Percentiles rank a stretch among this genome's conserved stretches.
Evolutionary conservation across 1,140 invertebrate genomes (phyloP).

Genomic region (Ips typographus): DNA sequence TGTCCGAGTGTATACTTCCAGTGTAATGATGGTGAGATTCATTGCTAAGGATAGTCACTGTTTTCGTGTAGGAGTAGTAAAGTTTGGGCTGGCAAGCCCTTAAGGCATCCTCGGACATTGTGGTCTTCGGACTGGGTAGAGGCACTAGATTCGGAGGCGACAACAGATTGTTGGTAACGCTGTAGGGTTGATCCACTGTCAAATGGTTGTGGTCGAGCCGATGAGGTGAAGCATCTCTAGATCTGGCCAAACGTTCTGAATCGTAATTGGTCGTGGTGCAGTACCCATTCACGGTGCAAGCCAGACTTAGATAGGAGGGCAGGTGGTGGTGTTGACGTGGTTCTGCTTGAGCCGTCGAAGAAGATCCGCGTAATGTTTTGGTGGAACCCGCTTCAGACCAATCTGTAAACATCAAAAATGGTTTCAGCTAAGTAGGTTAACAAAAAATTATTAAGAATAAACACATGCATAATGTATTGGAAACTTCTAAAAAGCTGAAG

Average conservation of each 20-base stretch:
- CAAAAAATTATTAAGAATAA: too few species aligned
- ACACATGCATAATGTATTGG: too few species aligned
- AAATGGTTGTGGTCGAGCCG: slow-evolving; percentile 51
- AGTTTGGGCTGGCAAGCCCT: slow-evolving; percentile 37
- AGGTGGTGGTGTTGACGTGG: slow-evolving; percentile 38
- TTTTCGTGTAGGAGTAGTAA: slow-evolving; percentile 38
- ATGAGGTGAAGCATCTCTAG: slow-evolving; percentile 68
- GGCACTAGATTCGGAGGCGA: slow-evolving; percentile 51
- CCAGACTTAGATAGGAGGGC: slow-evolving; percentile 83
- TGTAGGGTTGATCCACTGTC: slow-evolving; percentile 30
- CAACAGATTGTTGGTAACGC: slow-evolving; percentile 44
- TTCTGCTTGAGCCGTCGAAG: slow-evolving; percentile 32
- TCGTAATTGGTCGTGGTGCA: slow-evolving; percentile 82
- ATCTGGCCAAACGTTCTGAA: slow-evolving; percentile 65
- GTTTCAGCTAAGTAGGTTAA: background rate
- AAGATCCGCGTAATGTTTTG: slow-evolving; percentile 46
- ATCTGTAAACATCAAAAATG: slow-evolving; percentile 39
- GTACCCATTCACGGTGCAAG: slow-evolving; percentile 88
- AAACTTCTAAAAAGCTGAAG: too few species aligned
- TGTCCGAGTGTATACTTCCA: slow-evolving; percentile 21
- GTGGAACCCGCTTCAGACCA: slow-evolving; percentile 47
- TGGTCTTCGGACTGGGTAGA: slow-evolving; percentile 39
- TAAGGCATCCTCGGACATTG: slow-evolving; percentile 44
- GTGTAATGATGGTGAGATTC: slow-evolving; percentile 32
- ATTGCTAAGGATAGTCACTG: slow-evolving; percentile 38